Evolutionary conservation across 2,113 vertebrate species (phyloP).

Genomic region (Corythornis madagascariensis): DNA sequence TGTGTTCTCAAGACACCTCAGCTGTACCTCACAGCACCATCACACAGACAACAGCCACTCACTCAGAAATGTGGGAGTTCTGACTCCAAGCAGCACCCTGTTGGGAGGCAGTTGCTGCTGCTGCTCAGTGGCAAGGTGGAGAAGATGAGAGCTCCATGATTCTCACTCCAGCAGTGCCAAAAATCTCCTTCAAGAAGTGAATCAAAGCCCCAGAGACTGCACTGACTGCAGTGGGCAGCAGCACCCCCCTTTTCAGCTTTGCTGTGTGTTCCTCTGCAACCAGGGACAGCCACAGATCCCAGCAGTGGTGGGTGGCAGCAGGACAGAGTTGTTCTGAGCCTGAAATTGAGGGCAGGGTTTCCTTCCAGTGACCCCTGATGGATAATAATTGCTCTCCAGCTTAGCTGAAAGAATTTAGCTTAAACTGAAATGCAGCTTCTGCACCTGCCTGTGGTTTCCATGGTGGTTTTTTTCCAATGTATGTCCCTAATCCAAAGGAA

Average conservation of each 20-base stretch:
- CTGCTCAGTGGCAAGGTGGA: not conserved
- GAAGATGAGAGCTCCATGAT: not conserved
- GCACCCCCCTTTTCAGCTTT: fast-evolving
- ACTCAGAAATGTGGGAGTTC: fast-evolving
- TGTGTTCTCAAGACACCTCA: not conserved
- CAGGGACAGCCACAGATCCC: not conserved
- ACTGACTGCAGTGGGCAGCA: not conserved
- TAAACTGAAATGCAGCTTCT: not conserved
- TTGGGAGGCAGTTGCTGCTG: not conserved
- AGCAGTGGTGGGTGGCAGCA: not conserved
- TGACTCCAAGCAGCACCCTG: not conserved
- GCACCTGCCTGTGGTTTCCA: fast-evolving
- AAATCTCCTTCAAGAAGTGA: not conserved
- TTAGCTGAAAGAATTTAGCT: not conserved
- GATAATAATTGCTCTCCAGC: not conserved
- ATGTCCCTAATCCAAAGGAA: not conserved
- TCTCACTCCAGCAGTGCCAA: not conserved
- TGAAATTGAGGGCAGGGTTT: not conserved
- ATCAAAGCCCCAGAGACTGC: not conserved
- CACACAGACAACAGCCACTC: not conserved
- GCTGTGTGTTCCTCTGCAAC: fast-evolving
- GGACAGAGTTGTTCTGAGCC: not conserved
- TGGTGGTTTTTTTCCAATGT: not conserved
- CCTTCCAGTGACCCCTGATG: not conserved
- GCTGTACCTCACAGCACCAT: not conserved